Evolutionary conservation across 2,888 invertebrate genomes (phyloP), one percentile per base, ranked within the genome.

Genomic region (Eilema caniola): DNA sequence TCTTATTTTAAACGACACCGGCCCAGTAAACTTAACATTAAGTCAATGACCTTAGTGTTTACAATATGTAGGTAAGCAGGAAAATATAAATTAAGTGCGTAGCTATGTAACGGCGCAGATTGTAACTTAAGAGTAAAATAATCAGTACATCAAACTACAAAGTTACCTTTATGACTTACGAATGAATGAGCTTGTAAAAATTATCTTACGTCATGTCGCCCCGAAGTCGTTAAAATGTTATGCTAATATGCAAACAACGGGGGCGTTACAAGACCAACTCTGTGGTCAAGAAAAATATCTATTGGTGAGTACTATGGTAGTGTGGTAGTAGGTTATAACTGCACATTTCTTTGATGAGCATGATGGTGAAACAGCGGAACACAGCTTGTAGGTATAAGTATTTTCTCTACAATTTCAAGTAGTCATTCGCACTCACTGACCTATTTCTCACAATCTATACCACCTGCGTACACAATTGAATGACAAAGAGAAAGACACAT

Each of bases 51-150:
- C 66, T 63, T 41, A 60, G 66, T 73, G 68, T 61, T 57, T 63
- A 57, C n/a, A 67, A 16, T 3, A 59, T 16, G 59, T 59, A 67
- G 61, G 61, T 69, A 74, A 79, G 74, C 77, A 75, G 77, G 73
- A 80, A 74, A 79, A 67, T 28, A 63, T n/a, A 20, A 62, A 33
- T 56, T 56, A 7, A 28, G 53, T 53, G 20, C 33, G 47, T 25
- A n/a, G n/a, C n/a, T n/a, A n/a, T n/a, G n/a, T n/a, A n/a, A n/a
- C n/a, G n/a, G n/a, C n/a, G n/a, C n/a, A n/a, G n/a, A n/a, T n/a
- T n/a, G n/a, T n/a, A n/a, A n/a, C n/a, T n/a, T n/a, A n/a, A n/a
- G n/a, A n/a, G n/a, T 20, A 53, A 2, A 8, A 7, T 47, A 16
- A 33, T 33, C 7, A 33, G 31, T 33, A 3, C 47, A 47, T 20